Conservation (phyloP, 2,888 invertebrate species). For the Spilosoma lubricipeda region DNA sequence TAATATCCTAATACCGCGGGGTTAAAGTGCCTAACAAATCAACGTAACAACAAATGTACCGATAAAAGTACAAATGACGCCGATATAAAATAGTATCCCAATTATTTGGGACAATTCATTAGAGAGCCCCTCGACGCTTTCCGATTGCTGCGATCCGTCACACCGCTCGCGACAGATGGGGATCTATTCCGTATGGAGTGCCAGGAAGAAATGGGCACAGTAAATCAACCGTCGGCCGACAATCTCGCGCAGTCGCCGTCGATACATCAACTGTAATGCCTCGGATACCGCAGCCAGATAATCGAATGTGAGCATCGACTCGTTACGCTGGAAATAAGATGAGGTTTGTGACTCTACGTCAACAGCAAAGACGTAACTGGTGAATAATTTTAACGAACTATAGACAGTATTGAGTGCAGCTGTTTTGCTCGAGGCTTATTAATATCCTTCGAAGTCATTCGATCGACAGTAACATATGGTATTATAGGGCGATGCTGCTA, state of each 20-base stretch:
- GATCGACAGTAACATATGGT: slow-evolving; percentile 38
- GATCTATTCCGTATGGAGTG: slow-evolving; percentile 82
- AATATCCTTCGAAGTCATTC: slow-evolving; percentile 40
- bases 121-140: slow-evolving; percentile 79
- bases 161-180: slow-evolving; percentile 78
- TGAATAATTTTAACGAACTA: slow-evolving; percentile 52
- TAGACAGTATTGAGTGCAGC: slow-evolving; percentile 58
- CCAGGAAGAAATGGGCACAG: slow-evolving; percentile 82
- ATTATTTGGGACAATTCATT: slow-evolving; percentile 87
- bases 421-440: slow-evolving; percentile 39
- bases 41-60: slow-evolving; percentile 81
- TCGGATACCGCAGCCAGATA: slow-evolving; percentile 85
- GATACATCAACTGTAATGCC: slow-evolving; percentile 86
- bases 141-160: slow-evolving; percentile 82
- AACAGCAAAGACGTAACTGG: slow-evolving; percentile 66
- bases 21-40: slow-evolving; percentile 82
- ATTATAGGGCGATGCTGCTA: slow-evolving; percentile 48
- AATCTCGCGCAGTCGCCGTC: slow-evolving; percentile 83
- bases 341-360: slow-evolving; percentile 73
- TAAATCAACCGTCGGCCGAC: slow-evolving; percentile 84
- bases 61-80: slow-evolving; percentile 82
- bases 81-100: slow-evolving; percentile 85
- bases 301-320: slow-evolving; percentile 86
- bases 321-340: slow-evolving; percentile 85
- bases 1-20: slow-evolving; percentile 68